These are phyloP conservation scores for Aspidiotus destructor DNA, from an alignment of 2,888 invertebrate species.

Conservation along the genomic window DNA sequence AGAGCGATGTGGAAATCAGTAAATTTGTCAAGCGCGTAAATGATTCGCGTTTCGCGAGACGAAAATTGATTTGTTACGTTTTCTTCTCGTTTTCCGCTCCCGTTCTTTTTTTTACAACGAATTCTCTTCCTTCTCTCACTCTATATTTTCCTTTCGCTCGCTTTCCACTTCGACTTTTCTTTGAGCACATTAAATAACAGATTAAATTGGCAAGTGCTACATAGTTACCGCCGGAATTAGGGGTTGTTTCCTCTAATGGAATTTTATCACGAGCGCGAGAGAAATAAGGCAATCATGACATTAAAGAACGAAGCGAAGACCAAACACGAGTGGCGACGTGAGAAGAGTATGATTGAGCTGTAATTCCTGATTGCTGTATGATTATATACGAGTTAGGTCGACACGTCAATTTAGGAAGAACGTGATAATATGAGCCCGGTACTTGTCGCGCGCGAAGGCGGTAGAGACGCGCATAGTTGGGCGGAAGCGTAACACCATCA, in stretches of 20 bases:
- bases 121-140: not conserved
- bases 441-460: too few relatives aligned
- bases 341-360: constrained; percentile 29
- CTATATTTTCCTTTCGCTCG: not conserved
- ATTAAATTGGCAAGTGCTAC: constrained; percentile 27
- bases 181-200: constrained; percentile 23
- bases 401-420: too few relatives aligned
- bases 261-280: constrained; percentile 28
- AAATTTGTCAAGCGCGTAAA: constrained; percentile 11
- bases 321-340: not conserved
- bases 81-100: not conserved
- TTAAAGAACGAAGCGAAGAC: constrained; percentile 24
- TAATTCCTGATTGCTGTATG: constrained; percentile 30
- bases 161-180: not conserved
- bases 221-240: constrained; percentile 25
- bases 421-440: too few relatives aligned
- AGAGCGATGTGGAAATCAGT: not conserved
- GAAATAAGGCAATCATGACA: constrained; percentile 25
- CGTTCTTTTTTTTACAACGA: not conserved
- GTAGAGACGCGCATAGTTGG: too few relatives aligned
- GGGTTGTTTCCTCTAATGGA: constrained; percentile 30
- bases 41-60: constrained; percentile 9
- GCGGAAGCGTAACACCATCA: too few relatives aligned
- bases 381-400: too few relatives aligned
- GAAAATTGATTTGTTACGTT: constrained; percentile 20